phyloP scores from a whole-genome alignment of 2,888 invertebrate genomes.

The Eupithecia inturbata region DNA sequence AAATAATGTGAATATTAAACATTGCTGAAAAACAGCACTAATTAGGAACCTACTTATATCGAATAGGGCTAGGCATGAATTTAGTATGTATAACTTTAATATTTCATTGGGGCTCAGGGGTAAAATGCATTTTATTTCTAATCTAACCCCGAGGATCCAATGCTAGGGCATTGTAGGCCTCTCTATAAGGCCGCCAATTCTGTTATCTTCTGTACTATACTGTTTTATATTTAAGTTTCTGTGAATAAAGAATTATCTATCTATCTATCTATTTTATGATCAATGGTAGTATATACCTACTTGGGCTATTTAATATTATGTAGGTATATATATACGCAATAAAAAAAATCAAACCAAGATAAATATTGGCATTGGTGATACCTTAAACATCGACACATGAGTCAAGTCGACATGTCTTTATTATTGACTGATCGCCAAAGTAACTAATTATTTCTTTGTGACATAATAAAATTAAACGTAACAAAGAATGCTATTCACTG shows the following conservation, averaged over 20 bases:
- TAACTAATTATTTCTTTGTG: background rate
- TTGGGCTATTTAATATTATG: background rate
- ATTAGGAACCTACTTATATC: background rate
- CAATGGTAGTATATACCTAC: background rate
- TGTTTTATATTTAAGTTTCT: too few relatives aligned
- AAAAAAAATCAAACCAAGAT: background rate
- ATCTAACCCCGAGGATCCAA: too few relatives aligned
- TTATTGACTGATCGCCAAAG: background rate
- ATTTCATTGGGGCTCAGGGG: too few relatives aligned
- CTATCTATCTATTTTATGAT: background rate
- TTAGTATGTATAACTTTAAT: too few relatives aligned
- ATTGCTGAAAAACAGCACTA: background rate
- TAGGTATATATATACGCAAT: background rate
- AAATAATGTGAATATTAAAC: background rate
- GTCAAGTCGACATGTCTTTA: background rate
- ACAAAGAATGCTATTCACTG: background rate
- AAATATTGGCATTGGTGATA: background rate
- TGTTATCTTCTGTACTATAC: too few relatives aligned
- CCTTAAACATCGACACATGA: background rate
- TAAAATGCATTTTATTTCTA: too few relatives aligned
- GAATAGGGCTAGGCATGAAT: too few relatives aligned
- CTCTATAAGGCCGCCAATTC: too few relatives aligned
- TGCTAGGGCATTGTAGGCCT: too few relatives aligned
- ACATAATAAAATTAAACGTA: background rate
- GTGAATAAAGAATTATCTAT: too few relatives aligned